phyloP scores from a whole-genome alignment of 2,888 invertebrate species.

The Drosophila nr. fundita region DNA sequence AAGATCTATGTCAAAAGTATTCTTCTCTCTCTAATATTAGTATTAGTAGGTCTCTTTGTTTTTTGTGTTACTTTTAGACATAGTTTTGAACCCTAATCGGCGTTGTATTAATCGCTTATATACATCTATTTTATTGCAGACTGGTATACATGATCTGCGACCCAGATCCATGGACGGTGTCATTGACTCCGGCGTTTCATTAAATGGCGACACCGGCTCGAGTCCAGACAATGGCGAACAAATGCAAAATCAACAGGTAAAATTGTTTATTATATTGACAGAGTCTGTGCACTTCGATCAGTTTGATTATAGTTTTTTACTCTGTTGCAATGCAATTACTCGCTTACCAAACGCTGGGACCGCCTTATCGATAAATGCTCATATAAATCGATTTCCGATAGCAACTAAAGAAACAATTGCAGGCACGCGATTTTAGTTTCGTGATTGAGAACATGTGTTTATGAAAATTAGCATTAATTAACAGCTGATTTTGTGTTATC shows the following conservation, averaged over 20 bases:
- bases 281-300: not conserved
- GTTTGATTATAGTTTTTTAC: not conserved
- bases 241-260: conserved; percentile 83
- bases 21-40: not conserved
- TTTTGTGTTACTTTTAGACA: conserved; percentile 8
- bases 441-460: not conserved
- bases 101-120: not conserved
- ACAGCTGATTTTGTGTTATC: not conserved
- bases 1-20: conserved; percentile 64
- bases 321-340: not conserved
- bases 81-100: not conserved
- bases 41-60: conserved; percentile 16
- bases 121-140: conserved; percentile 68
- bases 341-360: not conserved
- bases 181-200: conserved; percentile 83
- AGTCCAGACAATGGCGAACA: conserved; percentile 82
- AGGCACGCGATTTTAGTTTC: not conserved
- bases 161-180: conserved; percentile 84
- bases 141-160: conserved; percentile 83
- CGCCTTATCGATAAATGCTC: not conserved
- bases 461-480: not conserved
- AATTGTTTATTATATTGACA: conserved; percentile 5
- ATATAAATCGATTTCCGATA: not conserved
- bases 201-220: conserved; percentile 83
- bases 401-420: not conserved